Evolutionary conservation across 2,113 vertebrate genomes (phyloP).

Genomic region (Synchiropus splendidus): DNA sequence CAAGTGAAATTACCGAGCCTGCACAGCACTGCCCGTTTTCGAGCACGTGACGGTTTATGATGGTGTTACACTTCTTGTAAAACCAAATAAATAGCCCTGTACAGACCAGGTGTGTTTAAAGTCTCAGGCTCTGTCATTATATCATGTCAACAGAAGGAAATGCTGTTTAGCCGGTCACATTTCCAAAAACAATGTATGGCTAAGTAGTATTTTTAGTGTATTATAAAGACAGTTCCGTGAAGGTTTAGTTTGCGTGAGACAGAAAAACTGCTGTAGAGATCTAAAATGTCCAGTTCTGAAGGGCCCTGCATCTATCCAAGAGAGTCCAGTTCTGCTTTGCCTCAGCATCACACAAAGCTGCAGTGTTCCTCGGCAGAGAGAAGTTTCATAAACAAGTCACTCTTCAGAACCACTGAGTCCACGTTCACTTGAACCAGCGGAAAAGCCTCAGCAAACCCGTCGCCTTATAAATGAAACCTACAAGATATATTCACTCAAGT

Average conservation of each 20-base stretch:
- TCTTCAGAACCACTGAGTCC: not conserved
- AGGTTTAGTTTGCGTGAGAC: too few relatives aligned
- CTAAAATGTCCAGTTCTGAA: too few relatives aligned
- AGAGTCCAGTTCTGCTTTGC: not conserved
- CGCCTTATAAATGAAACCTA: not conserved
- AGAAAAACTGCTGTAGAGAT: too few relatives aligned
- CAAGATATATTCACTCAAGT: not conserved
- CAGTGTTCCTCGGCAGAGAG: not conserved
- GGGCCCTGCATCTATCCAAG: too few relatives aligned
- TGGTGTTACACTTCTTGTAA: slow-evolving; percentile 11
- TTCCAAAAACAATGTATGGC: not conserved
- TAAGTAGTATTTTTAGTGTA: too few relatives aligned
- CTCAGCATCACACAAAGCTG: not conserved
- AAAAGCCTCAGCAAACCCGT: not conserved
- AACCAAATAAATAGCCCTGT: slow-evolving; percentile 4
- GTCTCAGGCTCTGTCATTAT: slow-evolving; percentile 31
- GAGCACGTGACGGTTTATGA: slow-evolving; percentile 8
- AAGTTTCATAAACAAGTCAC: not conserved
- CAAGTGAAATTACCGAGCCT: not conserved
- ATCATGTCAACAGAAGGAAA: too few relatives aligned
- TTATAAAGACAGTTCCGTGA: too few relatives aligned
- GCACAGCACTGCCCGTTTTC: not conserved
- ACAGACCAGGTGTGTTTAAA: slow-evolving; percentile 32
- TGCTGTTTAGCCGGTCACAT: slow-evolving; percentile 5
- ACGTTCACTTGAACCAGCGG: not conserved